Percentiles rank a stretch among this genome's conserved stretches.
Conservation (phyloP, 2,797 vertebrate genomes). For the Bucorvus abyssinicus region DNA sequence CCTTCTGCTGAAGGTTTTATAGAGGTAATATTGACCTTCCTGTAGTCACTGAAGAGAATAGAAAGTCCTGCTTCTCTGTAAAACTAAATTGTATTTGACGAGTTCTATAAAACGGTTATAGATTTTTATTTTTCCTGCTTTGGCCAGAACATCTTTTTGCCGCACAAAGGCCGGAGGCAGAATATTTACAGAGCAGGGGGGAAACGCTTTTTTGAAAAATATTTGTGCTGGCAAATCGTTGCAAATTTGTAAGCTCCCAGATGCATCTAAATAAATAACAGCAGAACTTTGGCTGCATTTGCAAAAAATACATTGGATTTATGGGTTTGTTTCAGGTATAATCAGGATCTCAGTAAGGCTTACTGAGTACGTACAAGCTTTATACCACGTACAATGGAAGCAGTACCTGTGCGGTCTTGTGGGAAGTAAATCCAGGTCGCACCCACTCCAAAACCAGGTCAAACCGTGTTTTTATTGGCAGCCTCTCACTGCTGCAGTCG, state of each 20-base stretch:
- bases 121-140: conserved; percentile 26
- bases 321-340: neutral
- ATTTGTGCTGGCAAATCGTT: conserved; percentile 3
- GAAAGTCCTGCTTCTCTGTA: neutral
- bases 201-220: neutral
- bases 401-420: neutral
- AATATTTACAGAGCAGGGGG: neutral
- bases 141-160: neutral
- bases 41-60: neutral
- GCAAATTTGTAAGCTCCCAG: conserved; percentile 20
- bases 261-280: conserved; percentile 39
- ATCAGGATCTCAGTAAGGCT: neutral
- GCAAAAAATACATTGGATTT: neutral
- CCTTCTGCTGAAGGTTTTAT: neutral
- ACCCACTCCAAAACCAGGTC: neutral
- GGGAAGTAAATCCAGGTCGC: neutral
- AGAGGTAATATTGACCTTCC: conserved; percentile 10
- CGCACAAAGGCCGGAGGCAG: neutral
- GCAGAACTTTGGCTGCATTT: conserved; percentile 14
- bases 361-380: neutral
- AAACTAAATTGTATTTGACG: conserved; percentile 33
- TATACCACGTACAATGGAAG: neutral
- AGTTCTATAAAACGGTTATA: conserved; percentile 47
- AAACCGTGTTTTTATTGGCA: neutral
- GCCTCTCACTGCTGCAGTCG: neutral